These are phyloP conservation scores for Achroia grisella DNA, from an alignment of 1,140 invertebrate species.

Conservation along the genomic window DNA sequence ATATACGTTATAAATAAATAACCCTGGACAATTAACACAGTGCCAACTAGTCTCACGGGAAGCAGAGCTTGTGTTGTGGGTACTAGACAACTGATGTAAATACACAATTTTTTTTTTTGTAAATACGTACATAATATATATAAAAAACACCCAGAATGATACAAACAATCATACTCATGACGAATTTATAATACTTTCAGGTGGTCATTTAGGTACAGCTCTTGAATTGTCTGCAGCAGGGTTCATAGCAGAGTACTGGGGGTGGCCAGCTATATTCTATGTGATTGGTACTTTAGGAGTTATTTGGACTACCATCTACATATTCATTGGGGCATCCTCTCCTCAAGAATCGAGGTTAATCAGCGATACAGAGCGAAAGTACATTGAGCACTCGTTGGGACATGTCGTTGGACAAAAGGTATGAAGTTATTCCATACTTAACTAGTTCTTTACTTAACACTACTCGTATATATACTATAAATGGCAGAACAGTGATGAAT, in stretches of 20 bases:
- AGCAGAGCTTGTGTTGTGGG: too few species aligned
- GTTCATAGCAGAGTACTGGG: constrained; percentile 55
- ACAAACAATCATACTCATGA: too few species aligned
- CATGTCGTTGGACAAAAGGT: constrained; percentile 50
- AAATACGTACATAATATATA: too few species aligned
- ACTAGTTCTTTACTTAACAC: not conserved
- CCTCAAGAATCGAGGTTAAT: constrained; percentile 76
- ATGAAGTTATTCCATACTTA: too few species aligned
- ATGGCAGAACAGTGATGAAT: not conserved
- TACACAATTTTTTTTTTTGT: too few species aligned
- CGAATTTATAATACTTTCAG: too few species aligned
- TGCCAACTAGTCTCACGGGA: too few species aligned
- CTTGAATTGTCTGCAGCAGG: constrained; percentile 43
- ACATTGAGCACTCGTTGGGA: constrained; percentile 71
- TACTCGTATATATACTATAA: not conserved
- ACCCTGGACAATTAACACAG: too few species aligned
- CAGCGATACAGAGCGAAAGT: constrained; percentile 69
- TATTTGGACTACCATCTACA: constrained; percentile 75
- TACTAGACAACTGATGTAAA: too few species aligned
- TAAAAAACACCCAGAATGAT: too few species aligned
- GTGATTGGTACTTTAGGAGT: constrained; percentile 76
- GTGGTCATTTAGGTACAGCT: constrained; percentile 36
- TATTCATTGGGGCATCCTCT: constrained; percentile 74
- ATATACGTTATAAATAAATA: too few species aligned
- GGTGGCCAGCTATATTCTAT: constrained; percentile 84